Evolutionary conservation across 2,888 invertebrate genomes (phyloP).

Genomic region (Drosophila borealis): DNA sequence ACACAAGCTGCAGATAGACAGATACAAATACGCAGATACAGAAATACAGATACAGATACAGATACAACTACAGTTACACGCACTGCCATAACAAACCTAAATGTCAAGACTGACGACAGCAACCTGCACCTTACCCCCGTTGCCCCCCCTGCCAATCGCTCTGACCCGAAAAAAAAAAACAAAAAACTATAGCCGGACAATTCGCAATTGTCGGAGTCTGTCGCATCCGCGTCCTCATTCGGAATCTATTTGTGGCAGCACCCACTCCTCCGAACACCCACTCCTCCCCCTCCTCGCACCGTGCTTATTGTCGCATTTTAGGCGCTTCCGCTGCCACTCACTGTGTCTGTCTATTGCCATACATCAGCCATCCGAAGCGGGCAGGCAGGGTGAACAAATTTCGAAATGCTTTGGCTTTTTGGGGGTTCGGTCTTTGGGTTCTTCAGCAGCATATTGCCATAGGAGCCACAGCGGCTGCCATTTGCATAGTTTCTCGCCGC

Average conservation of each 20-base stretch:
- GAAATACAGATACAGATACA: constrained; percentile 17
- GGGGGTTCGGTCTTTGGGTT: constrained; percentile 35
- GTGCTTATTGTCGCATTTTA: constrained; percentile 66
- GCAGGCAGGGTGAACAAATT: constrained; percentile 51
- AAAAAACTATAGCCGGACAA: constrained; percentile 49
- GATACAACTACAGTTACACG: constrained; percentile 30
- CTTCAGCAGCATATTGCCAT: constrained; percentile 19
- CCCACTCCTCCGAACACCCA: too few relatives aligned
- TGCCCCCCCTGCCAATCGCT: not conserved
- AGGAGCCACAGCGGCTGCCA: constrained; percentile 23
- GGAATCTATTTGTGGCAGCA: constrained; percentile 85
- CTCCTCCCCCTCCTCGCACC: not conserved
- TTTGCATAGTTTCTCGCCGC: constrained; percentile 44
- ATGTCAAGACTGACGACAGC: constrained; percentile 57
- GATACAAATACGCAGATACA: constrained; percentile 17
- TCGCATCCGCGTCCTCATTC: constrained; percentile 56
- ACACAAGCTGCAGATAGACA: constrained; percentile 14
- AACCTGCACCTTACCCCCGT: constrained; percentile 10
- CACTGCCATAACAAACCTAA: constrained; percentile 62
- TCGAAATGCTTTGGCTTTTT: constrained; percentile 64
- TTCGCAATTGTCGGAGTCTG: constrained; percentile 55
- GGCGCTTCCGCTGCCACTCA: constrained; percentile 87
- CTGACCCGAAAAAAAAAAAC: not conserved
- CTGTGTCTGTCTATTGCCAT: constrained; percentile 56
- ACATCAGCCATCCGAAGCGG: constrained; percentile 77